A percentile compares a stretch with the other conserved stretches of the same genome.
Evolutionary conservation across 1,140 invertebrate species (phyloP).

Genomic region (Zaprionus ornatus): DNA sequence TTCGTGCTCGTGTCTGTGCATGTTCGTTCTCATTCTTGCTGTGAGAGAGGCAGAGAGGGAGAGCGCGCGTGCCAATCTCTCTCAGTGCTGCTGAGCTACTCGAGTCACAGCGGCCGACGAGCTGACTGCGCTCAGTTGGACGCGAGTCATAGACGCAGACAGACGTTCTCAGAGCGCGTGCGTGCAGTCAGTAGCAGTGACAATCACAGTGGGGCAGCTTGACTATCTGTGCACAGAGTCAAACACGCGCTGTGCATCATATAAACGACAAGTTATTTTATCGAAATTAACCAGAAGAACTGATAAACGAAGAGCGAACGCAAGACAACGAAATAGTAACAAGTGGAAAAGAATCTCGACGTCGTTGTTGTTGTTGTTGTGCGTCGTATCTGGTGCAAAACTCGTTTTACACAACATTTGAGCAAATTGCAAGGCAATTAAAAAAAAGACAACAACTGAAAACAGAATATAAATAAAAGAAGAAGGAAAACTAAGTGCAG

Average conservation of each 20-base stretch:
- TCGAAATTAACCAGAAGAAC: constrained; percentile 24
- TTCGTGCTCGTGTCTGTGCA: background rate
- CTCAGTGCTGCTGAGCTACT: constrained; percentile 25
- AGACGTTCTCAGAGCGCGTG: constrained; percentile 61
- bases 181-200: constrained; percentile 42
- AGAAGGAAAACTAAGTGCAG: constrained; percentile 30
- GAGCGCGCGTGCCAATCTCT: constrained; percentile 32
- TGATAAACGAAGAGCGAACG: constrained; percentile 29
- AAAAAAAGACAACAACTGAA: constrained; percentile 19
- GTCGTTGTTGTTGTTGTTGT: background rate
- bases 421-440: constrained; percentile 58
- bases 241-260: constrained; percentile 16
- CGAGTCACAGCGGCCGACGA: constrained; percentile 33
- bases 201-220: constrained; percentile 11
- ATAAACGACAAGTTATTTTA: constrained; percentile 40
- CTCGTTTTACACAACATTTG: constrained; percentile 37
- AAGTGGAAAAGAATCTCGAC: constrained; percentile 21
- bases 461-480: constrained; percentile 31
- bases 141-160: constrained; percentile 44
- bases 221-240: background rate
- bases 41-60: background rate
- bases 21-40: background rate
- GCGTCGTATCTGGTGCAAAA: constrained; percentile 30
- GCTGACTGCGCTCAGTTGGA: constrained; percentile 49
- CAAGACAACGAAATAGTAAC: constrained; percentile 6